Evolutionary conservation across 2,113 vertebrate genomes (phyloP), one percentile per base, ranked within the genome.

Genomic region (Siphamia tubifer): DNA sequence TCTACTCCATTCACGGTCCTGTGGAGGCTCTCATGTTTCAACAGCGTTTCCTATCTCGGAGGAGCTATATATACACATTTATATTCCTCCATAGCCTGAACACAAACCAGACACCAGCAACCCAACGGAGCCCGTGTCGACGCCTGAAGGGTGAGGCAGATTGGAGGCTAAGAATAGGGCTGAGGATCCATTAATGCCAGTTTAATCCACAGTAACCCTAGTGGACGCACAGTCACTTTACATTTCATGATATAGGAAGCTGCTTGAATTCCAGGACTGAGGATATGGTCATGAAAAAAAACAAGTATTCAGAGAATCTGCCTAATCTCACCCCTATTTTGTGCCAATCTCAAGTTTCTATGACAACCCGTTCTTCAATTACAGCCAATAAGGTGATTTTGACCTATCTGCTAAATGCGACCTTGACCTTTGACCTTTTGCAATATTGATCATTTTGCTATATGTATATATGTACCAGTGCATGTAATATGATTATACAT

Each of bases 131-230:
- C 58, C 72, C 60, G n/a, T 54, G 68, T 83, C 82, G 73, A 34
- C 67, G 27, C 53, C 61, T 53, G 73, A 19, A 70, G 68, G 40
- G 58, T 87, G 78, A 81, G 67, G 65, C 58, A 85, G 85, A 84
- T 79, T 52, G 74, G 30, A 53, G 34, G 68, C 84, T 81, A 82
- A 87, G 73, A 90, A 88, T 88, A 89, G 84, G 57, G 25, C 38
- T 6, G 35, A 71, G 58, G 60, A 79, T 23, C 77, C 77, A 87
- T 79, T 87, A 83, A 84, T 76, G 68, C 83, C 76, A 40, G 68
- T 80, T 78, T 81, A 88, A 83, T 67, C 85, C 69, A 67, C 44
- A 69, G 66, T 6, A 44, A 42, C 21, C 19, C 31, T 24, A 27
- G 34, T 25, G 12, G 32, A 51, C 45, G 28, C 31, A 31, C 8